A percentile compares a stretch with the other conserved stretches of the same genome.
Evolutionary conservation across 1,140 invertebrate species (phyloP).

Genomic region (Drosophila teissieri): DNA sequence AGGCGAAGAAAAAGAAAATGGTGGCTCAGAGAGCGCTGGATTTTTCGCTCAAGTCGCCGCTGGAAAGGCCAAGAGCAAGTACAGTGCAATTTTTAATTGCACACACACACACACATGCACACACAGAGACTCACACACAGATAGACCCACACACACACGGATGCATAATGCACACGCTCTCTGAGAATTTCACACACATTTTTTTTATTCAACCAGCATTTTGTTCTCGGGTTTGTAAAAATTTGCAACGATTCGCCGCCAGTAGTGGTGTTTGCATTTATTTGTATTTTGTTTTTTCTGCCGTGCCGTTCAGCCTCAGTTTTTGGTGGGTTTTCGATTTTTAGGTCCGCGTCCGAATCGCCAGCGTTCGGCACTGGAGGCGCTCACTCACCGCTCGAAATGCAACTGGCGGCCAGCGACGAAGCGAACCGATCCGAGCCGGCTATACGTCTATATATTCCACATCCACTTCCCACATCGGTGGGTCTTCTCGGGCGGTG

Average conservation of each 20-base stretch:
- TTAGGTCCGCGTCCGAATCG: slow-evolving; percentile 59
- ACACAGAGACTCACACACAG: slow-evolving; percentile 24
- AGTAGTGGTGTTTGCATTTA: slow-evolving; percentile 6
- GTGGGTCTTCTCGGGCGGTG: slow-evolving; percentile 1
- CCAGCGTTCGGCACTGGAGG: slow-evolving; percentile 69
- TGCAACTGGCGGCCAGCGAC: slow-evolving; percentile 69
- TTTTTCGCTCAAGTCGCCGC: slow-evolving; percentile 16
- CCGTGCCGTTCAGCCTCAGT: slow-evolving; percentile 12
- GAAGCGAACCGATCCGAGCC: slow-evolving; percentile 48
- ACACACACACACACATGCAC: slow-evolving; percentile 36
- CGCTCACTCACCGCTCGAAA: slow-evolving; percentile 82
- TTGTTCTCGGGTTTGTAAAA: slow-evolving; percentile 75
- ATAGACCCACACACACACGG: not conserved
- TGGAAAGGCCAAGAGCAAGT: slow-evolving; percentile 50
- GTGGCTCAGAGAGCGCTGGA: slow-evolving; percentile 58
- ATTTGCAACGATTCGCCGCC: slow-evolving; percentile 29
- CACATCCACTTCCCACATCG: slow-evolving; percentile 26
- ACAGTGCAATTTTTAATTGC: slow-evolving; percentile 78
- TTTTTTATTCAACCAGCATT: slow-evolving; percentile 44
- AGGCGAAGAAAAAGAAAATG: slow-evolving; percentile 69
- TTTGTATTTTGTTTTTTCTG: not conserved
- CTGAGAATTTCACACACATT: slow-evolving; percentile 51
- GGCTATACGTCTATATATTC: slow-evolving; percentile 43
- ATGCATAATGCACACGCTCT: slow-evolving; percentile 29
- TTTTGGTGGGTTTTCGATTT: slow-evolving; percentile 54